These are phyloP conservation scores for Peromyscus californicus DNA, from an alignment of 2,113 vertebrate species.

Conservation along the genomic window DNA sequence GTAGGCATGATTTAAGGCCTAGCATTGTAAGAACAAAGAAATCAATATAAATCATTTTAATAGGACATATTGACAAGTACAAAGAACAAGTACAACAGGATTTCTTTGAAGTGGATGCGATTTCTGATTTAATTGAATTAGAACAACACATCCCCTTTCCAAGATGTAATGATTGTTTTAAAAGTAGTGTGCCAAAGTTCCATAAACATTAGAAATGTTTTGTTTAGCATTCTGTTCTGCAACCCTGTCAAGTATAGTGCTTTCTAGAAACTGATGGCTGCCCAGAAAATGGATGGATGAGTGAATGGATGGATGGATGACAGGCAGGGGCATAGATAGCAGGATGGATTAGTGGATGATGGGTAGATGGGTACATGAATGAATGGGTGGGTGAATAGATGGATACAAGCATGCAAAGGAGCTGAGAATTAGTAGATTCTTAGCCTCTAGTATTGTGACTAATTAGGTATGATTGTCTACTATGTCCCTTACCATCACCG, in stretches of 20 bases:
- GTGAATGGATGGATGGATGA: neutral
- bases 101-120: conserved; percentile 41
- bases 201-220: neutral
- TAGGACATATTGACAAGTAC: neutral
- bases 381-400: neutral
- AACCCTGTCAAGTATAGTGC: neutral
- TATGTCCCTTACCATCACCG: neutral
- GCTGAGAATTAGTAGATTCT: neutral
- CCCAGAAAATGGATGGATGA: neutral
- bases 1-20: neutral
- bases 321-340: neutral
- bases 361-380: too few relatives aligned
- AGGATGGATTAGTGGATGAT: neutral
- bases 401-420: neutral
- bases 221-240: neutral
- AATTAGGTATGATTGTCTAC: neutral
- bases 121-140: conserved; percentile 52
- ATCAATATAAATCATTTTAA: neutral
- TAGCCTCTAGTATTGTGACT: neutral
- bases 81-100: neutral
- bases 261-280: neutral
- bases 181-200: neutral
- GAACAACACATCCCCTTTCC: neutral
- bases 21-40: neutral
- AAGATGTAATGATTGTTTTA: conserved; percentile 46